These are phyloP conservation scores for Tolypeutes matacus DNA, from an alignment of 2,797 vertebrate species.

Conservation along the genomic window DNA sequence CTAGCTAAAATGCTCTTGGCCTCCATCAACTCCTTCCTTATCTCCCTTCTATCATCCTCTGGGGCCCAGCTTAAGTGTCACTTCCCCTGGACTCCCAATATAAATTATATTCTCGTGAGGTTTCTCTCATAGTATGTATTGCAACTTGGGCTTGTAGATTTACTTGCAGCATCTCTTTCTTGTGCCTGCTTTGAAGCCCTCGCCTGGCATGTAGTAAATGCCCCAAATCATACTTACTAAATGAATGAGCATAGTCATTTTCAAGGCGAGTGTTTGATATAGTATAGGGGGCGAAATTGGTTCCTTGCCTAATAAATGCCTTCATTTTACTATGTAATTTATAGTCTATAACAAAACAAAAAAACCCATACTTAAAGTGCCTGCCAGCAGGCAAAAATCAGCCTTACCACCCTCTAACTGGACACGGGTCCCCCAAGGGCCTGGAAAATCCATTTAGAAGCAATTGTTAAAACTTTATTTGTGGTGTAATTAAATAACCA, in stretches of 20 bases:
- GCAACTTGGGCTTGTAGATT: background rate
- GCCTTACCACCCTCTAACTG: background rate
- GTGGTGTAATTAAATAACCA: slow-evolving; percentile 31
- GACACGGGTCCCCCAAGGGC: background rate
- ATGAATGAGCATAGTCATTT: background rate
- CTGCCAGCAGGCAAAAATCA: slow-evolving; percentile 53
- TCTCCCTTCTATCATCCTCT: background rate
- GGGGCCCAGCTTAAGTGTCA: background rate
- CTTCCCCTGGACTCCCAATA: background rate
- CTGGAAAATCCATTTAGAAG: slow-evolving; percentile 51
- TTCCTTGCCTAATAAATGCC: background rate
- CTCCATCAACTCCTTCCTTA: background rate
- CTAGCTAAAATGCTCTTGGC: background rate
- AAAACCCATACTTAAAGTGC: background rate
- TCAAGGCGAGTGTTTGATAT: slow-evolving; percentile 20
- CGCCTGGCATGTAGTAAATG: background rate
- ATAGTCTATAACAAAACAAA: background rate
- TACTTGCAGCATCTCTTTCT: background rate
- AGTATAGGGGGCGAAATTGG: background rate
- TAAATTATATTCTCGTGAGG: background rate
- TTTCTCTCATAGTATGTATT: background rate
- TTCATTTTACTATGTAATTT: slow-evolving; percentile 40
- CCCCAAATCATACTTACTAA: background rate
- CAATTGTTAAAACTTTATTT: slow-evolving; percentile 28
- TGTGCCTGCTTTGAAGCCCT: background rate